Evolutionary conservation across 2,113 vertebrate species (phyloP).

Genomic region (Malurus elegans): DNA sequence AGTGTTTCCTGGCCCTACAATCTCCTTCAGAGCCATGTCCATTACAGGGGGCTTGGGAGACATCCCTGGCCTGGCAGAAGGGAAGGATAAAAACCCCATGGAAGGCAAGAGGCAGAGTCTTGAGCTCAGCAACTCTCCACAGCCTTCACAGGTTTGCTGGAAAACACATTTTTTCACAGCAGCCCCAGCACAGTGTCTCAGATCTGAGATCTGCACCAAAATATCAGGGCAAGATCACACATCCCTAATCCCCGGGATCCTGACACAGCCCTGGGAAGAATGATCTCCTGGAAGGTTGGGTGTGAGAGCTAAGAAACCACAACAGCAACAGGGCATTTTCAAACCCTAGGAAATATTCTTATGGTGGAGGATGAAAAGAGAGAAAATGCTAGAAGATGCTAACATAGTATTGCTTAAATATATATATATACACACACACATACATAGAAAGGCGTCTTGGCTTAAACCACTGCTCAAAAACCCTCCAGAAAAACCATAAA

Average conservation of each 20-base stretch:
- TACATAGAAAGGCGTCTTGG: not conserved
- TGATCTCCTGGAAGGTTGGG: not conserved
- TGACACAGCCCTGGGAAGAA: not conserved
- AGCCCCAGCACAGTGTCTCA: not conserved
- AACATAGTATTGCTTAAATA: not conserved
- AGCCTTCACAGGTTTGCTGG: not conserved
- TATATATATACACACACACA: rapidly evolving
- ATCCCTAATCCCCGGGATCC: not conserved
- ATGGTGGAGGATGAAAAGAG: not conserved
- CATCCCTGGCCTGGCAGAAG: not conserved
- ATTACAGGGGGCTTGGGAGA: not conserved
- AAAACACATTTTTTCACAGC: rapidly evolving
- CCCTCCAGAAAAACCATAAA: not conserved
- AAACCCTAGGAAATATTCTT: not conserved
- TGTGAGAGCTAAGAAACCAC: not conserved
- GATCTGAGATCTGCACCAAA: not conserved
- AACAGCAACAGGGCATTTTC: not conserved
- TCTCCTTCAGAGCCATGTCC: not conserved
- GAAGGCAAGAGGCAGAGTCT: not conserved
- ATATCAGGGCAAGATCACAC: not conserved
- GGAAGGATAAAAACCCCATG: rapidly evolving
- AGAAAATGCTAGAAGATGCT: not conserved
- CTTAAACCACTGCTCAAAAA: not conserved
- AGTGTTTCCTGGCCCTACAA: not conserved
- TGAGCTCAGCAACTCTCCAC: rapidly evolving